Evolutionary conservation across 1,140 invertebrate genomes (phyloP).

Genomic region (Artemia franciscana): DNA sequence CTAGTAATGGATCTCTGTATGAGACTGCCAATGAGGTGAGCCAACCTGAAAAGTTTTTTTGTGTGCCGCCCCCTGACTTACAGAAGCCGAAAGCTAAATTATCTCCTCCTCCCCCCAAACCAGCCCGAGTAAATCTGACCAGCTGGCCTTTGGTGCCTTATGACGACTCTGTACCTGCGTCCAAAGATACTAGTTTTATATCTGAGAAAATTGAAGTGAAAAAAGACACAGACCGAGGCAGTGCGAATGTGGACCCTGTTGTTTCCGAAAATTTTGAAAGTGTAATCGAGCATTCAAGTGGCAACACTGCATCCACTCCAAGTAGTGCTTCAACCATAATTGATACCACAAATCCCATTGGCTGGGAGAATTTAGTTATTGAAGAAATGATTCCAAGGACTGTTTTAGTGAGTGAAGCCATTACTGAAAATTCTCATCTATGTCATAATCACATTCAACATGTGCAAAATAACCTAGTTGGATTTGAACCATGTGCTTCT

Average conservation of each 20-base stretch:
- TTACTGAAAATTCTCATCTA: background rate
- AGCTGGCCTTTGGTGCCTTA: background rate
- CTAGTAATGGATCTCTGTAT: background rate
- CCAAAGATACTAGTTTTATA: background rate
- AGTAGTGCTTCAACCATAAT: background rate
- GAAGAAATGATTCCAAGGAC: background rate
- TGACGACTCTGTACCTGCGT: background rate
- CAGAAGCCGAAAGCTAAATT: background rate
- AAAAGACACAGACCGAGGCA: background rate
- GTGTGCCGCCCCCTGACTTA: background rate
- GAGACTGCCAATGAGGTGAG: background rate
- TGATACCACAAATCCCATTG: background rate
- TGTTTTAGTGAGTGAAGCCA: background rate
- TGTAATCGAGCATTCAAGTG: background rate
- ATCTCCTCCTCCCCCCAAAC: background rate
- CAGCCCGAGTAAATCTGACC: background rate
- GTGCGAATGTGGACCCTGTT: background rate
- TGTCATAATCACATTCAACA: background rate
- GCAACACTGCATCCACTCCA: background rate
- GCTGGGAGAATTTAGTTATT: background rate
- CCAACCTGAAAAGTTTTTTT: background rate
- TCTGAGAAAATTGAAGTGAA: background rate
- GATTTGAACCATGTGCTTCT: too few relatives aligned
- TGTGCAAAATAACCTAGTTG: background rate
- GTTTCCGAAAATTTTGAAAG: background rate